phyloP scores from a whole-genome alignment of 2,797 vertebrate genomes.

The Ptychadena robeensis region DNA sequence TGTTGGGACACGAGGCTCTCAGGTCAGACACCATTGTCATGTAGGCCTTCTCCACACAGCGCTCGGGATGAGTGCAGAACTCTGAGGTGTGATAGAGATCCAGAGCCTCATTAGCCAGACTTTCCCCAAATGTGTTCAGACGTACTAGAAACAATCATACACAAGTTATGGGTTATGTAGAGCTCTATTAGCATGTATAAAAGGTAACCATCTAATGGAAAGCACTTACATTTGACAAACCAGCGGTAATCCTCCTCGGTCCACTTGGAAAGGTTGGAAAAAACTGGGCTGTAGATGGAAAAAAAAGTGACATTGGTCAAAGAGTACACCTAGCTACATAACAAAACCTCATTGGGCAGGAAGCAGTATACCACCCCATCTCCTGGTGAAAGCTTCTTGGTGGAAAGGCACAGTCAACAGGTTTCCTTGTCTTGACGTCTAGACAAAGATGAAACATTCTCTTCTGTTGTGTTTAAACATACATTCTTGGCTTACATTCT shows the following conservation, averaged over 20 bases:
- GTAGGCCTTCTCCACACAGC: slow-evolving; percentile 76
- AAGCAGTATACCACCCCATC: too few relatives aligned
- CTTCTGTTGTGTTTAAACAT: too few relatives aligned
- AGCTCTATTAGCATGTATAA: too few relatives aligned
- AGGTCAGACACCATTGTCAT: slow-evolving; percentile 82
- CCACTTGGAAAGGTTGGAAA: slow-evolving; percentile 76
- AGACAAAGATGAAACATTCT: too few relatives aligned
- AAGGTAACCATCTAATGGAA: neutral
- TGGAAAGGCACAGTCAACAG: too few relatives aligned
- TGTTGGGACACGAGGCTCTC: slow-evolving; percentile 75
- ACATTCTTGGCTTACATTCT: too few relatives aligned
- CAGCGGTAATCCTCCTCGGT: slow-evolving; percentile 75
- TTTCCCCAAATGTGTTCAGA: slow-evolving; percentile 71
- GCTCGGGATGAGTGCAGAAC: slow-evolving; percentile 69
- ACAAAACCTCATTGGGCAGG: too few relatives aligned
- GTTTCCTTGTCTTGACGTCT: too few relatives aligned
- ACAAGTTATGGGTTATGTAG: neutral
- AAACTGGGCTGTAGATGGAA: slow-evolving; percentile 69
- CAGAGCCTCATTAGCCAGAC: slow-evolving; percentile 68
- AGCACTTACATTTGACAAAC: slow-evolving; percentile 75
- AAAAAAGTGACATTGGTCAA: too few relatives aligned
- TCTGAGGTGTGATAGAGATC: slow-evolving; percentile 68
- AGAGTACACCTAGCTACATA: too few relatives aligned
- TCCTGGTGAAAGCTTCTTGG: too few relatives aligned
- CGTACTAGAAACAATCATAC: slow-evolving; percentile 67